Evolutionary conservation across 2,797 vertebrate species (phyloP), one percentile per base, ranked within the genome.

Genomic region (Melanogrammus aeglefinus): DNA sequence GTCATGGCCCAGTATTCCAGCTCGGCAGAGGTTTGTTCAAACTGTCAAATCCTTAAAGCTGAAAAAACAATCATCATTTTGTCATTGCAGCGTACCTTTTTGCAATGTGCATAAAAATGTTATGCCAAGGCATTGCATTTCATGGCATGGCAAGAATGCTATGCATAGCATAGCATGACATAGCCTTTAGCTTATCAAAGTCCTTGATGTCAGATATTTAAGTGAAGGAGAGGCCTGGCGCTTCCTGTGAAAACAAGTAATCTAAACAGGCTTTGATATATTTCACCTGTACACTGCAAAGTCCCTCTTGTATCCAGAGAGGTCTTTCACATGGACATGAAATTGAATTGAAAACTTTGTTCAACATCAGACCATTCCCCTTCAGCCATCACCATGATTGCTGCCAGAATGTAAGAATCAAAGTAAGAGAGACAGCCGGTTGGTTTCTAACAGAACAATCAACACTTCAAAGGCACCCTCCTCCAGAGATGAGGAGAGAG

Each of bases 331-430:
- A 21, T 21, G 18, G 21, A 81, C 86, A 86, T 82, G 84, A 33
- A 86, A 89, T 89, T 90, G 82, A 83, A 79, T 41, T 81, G 81
- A 85, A 82, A 86, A 85, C 89, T 88, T 76, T 82, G 87, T 89
- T 87, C 82, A 80, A 80, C 83, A 87, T 79, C 74, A 86, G 86
- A 88, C 82, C 76, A 86, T 87, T 57, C 74, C 74, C 89, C 87
- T 81, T 31, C 18, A 88, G 90, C 86, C 86, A 85, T 86, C 81
- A 84, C 79, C 74, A 41, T 78, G 79, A 63, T 8, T 24, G 75
- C 76, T 79, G 80, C 82, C 82, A 80, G 85, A 87, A 87, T 80
- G 81, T 84, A 79, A 77, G 86, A 90, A 89, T 21, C 27, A 63
- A 44, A 33, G 38, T 27, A 13, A 63, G 57, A 63, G 44, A 86